These are phyloP conservation scores for Misgurnus anguillicaudatus DNA, from an alignment of 2,113 vertebrate species.

Conservation along the genomic window DNA sequence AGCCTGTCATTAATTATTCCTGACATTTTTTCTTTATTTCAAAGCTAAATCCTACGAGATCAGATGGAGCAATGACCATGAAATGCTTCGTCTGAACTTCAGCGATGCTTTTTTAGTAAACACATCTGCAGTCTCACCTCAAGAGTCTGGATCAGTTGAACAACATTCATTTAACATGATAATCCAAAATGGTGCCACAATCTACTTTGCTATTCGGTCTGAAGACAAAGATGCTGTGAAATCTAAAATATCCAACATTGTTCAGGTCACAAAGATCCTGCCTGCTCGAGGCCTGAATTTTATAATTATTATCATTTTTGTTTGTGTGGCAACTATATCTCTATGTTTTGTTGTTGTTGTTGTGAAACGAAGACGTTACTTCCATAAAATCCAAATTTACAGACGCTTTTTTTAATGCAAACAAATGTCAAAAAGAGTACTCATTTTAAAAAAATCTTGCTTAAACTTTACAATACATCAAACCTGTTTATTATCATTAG, in stretches of 20 bases:
- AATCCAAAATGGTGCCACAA: conserved; percentile 46
- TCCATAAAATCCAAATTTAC: no score
- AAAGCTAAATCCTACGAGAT: conserved; percentile 70
- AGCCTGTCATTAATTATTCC: background rate
- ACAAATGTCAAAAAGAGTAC: no score
- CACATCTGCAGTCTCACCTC: no score
- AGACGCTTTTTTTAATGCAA: no score
- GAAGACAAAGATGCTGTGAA: conserved; percentile 8
- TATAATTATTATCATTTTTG: background rate
- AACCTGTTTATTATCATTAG: no score
- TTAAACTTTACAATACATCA: no score
- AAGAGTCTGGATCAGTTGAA: no score
- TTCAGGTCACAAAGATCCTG: conserved; percentile 49
- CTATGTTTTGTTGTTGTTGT: no score
- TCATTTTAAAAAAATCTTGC: no score
- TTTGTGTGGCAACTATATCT: background rate
- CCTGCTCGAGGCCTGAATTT: background rate
- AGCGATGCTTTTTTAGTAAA: no score
- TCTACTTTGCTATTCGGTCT: conserved; percentile 66
- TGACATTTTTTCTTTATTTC: background rate
- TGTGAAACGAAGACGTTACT: no score
- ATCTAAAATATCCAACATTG: conserved; percentile 71
- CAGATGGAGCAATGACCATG: conserved; percentile 51
- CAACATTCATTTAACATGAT: conserved; percentile 61
- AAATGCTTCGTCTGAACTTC: no score